Evolutionary conservation across 1,140 invertebrate species (phyloP).

Genomic region (Drosophila mojavensis): DNA sequence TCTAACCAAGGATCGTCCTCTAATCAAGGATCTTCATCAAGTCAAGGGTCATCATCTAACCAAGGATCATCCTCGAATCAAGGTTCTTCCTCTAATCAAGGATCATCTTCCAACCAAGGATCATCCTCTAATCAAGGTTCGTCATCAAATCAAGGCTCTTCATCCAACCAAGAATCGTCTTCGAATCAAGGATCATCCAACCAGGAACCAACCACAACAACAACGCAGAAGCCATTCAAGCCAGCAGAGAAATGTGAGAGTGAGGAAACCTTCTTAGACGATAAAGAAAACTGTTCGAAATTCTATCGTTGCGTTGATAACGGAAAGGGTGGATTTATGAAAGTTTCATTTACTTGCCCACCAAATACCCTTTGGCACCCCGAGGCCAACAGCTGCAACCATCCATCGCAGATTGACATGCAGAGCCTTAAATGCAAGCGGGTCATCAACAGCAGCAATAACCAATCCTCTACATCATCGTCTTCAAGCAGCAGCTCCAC

Average conservation of each 20-base stretch:
- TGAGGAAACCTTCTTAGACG: slow-evolving; percentile 86
- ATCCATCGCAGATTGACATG: slow-evolving; percentile 85
- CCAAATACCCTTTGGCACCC: slow-evolving; percentile 88
- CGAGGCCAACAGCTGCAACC: slow-evolving; percentile 86
- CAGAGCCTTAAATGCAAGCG: slow-evolving; percentile 82
- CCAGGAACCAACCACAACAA: slow-evolving; percentile 41
- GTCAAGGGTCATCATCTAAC: slow-evolving; percentile 46
- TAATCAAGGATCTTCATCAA: slow-evolving; percentile 48
- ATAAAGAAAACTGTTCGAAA: slow-evolving; percentile 87
- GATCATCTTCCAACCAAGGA: slow-evolving; percentile 35
- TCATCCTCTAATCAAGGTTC: slow-evolving; percentile 45
- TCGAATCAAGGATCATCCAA: slow-evolving; percentile 46
- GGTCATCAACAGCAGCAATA: slow-evolving; percentile 46
- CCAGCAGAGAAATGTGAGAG: slow-evolving; percentile 77
- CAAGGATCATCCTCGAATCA: slow-evolving; percentile 43
- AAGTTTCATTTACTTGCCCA: slow-evolving; percentile 88
- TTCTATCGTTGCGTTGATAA: slow-evolving; percentile 89
- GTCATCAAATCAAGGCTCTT: slow-evolving; percentile 34
- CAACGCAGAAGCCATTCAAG: slow-evolving; percentile 68
- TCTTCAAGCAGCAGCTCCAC: slow-evolving; percentile 33
- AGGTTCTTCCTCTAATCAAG: slow-evolving; percentile 48
- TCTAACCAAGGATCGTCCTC: slow-evolving; percentile 48
- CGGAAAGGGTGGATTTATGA: slow-evolving; percentile 85
- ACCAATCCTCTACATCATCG: slow-evolving; percentile 27
- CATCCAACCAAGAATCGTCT: slow-evolving; percentile 43